These are phyloP conservation scores for Microcebus tavaratra DNA, from an alignment of 2,113 vertebrate genomes.

Conservation along the genomic window DNA sequence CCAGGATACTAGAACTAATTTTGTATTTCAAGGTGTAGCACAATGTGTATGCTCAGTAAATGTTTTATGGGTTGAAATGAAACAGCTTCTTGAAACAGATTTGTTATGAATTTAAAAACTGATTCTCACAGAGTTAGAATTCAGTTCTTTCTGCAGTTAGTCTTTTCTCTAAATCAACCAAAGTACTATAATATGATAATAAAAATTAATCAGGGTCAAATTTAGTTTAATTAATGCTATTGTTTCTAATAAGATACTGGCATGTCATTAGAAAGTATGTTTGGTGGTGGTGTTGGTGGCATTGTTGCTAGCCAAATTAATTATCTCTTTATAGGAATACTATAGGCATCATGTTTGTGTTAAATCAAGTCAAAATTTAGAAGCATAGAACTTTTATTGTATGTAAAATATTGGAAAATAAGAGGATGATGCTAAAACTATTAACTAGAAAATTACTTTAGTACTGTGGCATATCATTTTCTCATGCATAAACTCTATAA, in stretches of 20 bases:
- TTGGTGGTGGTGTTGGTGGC: background rate
- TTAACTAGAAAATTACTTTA: conserved; percentile 82
- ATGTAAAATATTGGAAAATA: conserved; percentile 77
- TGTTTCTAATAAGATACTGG: conserved; percentile 39
- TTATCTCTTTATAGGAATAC: conserved; percentile 56
- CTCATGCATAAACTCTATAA: conserved; percentile 78
- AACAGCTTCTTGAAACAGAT: background rate
- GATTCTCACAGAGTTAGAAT: background rate
- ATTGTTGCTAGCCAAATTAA: background rate
- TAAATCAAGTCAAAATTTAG: conserved; percentile 74
- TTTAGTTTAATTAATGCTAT: background rate
- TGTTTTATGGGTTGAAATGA: conserved; percentile 32
- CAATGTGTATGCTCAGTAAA: background rate
- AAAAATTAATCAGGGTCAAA: conserved; percentile 44
- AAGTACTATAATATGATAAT: background rate
- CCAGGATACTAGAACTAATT: background rate
- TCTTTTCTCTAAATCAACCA: conserved; percentile 9
- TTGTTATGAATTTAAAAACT: background rate
- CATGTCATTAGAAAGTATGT: background rate
- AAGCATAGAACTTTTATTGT: conserved; percentile 59
- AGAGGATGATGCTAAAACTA: conserved; percentile 76
- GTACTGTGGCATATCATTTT: conserved; percentile 64
- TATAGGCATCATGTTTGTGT: conserved; percentile 60
- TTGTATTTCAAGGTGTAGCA: background rate
- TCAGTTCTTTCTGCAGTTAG: conserved; percentile 18